Evolutionary conservation across 2,113 vertebrate genomes (phyloP), one percentile per base, ranked within the genome.

Genomic region (Tangachromis dhanisi): DNA sequence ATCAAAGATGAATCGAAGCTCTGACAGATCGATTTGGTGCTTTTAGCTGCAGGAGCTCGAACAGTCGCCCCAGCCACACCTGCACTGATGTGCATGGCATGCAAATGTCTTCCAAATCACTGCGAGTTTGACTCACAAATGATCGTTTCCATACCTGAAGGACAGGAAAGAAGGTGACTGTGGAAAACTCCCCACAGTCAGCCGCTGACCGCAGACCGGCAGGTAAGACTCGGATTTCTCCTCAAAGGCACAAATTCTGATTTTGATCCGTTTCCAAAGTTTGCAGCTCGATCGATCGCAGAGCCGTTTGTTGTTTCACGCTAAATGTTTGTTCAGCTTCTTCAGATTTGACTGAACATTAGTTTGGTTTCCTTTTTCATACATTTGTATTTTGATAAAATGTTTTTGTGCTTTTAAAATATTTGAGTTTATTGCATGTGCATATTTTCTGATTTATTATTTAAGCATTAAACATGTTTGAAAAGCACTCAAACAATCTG

Each of bases 41-140:
- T 40, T 68, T 68, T 40, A 40, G 63, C 35, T 14, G 35, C 63
- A 8, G 63, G 12, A 21, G 33, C 63, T 40, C 2, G 7, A 3
- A 33, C 3, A 63, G 59, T 21, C 35, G 7, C 10, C n/a, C 21
- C 26, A 19, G 3, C 24, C 61, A 54, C 76, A n/a, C 68, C 54
- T 5, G 16, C 29, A 9, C 53, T 0, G 13, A 38, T 8, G 78
- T n/a, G 55, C 16, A 1, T 59, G 79, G 85, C 7, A 95, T 94
- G 94, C 94, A 96, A 96, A 96, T n/a, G 1, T 79, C 40, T 85
- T 81, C 35, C 89, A 91, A 91, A 88, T 86, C 29, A 14, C 55
- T 7, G 11, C 1, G 9, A 38, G 19, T 96, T 96, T 96, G 95
- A 92, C 91, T 93, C n/a, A 83, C 95, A 95, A 95, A 95, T 93